These are phyloP conservation scores for Tragelaphus imberbis DNA, from an alignment of 2,113 vertebrate genomes.

Conservation along the genomic window DNA sequence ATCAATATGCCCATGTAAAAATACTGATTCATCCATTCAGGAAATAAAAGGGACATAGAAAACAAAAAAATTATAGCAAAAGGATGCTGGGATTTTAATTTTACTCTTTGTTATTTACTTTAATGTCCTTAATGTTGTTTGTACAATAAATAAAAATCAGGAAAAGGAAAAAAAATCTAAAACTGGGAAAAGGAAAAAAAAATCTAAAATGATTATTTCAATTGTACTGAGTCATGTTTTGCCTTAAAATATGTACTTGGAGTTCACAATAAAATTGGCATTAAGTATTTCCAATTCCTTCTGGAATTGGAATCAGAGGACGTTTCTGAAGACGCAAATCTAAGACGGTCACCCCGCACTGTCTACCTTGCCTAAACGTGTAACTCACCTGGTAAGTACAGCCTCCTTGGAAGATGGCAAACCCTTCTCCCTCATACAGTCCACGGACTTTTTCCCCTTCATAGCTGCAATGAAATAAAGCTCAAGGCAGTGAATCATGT, in stretches of 20 bases:
- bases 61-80: background rate
- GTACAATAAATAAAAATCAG: background rate
- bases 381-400: constrained; percentile 84
- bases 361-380: background rate
- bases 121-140: background rate
- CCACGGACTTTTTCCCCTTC: constrained; percentile 82
- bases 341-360: background rate
- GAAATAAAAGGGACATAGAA: background rate
- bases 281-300: background rate
- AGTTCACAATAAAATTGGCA: background rate
- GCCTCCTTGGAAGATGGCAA: constrained; percentile 85
- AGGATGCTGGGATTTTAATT: background rate
- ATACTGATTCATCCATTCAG: background rate
- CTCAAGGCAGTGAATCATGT: background rate
- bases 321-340: background rate
- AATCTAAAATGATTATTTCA: background rate
- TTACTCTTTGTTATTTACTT: background rate
- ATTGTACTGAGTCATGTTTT: background rate
- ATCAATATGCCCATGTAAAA: background rate
- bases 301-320: background rate
- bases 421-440: constrained; percentile 85
- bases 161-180: background rate
- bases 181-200: background rate
- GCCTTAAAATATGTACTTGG: background rate
- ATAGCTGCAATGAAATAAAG: constrained; percentile 79